Percentiles rank a stretch among this genome's conserved stretches.
phyloP scores from a whole-genome alignment of 2,113 vertebrate species.

The Cynoglossus semilaevis region DNA sequence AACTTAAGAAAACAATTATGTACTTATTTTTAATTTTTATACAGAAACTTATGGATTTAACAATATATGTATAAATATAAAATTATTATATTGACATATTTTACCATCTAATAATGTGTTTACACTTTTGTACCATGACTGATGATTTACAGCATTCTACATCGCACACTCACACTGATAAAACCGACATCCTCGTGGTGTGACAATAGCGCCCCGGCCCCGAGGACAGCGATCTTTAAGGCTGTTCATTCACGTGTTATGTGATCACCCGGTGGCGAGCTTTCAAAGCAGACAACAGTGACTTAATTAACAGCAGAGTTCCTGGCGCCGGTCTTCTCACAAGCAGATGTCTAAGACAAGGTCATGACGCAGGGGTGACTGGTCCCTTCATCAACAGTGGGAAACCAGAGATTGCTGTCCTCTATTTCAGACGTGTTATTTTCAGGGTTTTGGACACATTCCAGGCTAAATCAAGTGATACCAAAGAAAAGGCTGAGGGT shows the following conservation, averaged over 20 bases:
- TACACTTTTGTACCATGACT: no score
- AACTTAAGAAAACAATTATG: no score
- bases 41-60: no score
- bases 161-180: neutral
- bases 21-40: no score
- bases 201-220: neutral
- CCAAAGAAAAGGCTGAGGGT: neutral
- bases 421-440: constrained; percentile 40
- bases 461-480: constrained; percentile 34
- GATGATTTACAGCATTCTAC: neutral
- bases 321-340: constrained; percentile 47
- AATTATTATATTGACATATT: no score
- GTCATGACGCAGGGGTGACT: constrained; percentile 59
- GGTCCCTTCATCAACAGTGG: constrained; percentile 26
- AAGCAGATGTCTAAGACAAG: constrained; percentile 68
- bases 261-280: constrained; percentile 53
- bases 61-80: no score
- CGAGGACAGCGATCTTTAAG: constrained; percentile 20
- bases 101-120: no score
- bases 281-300: constrained; percentile 62
- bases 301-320: constrained; percentile 73
- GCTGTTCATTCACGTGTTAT: constrained; percentile 39
- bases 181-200: neutral
- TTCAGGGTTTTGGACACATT: constrained; percentile 22
- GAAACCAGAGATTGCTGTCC: constrained; percentile 49